Conservation (phyloP, 2,113 vertebrate genomes). For the Sisor rabdophorus region DNA sequence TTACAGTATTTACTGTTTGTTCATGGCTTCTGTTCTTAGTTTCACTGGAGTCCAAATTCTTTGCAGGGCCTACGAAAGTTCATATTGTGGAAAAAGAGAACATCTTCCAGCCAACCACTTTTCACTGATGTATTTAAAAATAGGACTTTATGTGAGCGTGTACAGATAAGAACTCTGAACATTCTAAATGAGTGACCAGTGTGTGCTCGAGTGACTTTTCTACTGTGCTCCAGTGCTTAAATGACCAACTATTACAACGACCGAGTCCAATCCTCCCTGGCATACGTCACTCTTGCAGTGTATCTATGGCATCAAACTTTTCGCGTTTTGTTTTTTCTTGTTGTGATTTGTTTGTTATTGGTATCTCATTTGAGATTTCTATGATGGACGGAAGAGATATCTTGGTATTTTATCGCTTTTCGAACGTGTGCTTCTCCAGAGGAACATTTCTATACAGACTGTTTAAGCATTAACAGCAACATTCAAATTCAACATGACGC, state of each 20-base stretch:
- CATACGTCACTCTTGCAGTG: constrained; percentile 36
- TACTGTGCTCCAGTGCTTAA: constrained; percentile 32
- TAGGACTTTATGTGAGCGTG: constrained; percentile 27
- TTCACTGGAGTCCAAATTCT: neutral
- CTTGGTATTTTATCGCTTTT: constrained; percentile 34
- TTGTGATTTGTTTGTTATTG: constrained; percentile 47
- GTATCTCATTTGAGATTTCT: constrained; percentile 48
- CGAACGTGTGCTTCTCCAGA: constrained; percentile 57
- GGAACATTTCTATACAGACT: constrained; percentile 67
- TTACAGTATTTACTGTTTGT: constrained; percentile 17
- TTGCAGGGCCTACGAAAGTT: constrained; percentile 3
- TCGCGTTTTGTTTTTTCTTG: constrained; percentile 40
- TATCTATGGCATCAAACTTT: constrained; percentile 32
- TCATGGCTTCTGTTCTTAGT: constrained; percentile 20
- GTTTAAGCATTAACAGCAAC: constrained; percentile 63
- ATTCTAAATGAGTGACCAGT: constrained; percentile 18
- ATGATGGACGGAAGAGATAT: constrained; percentile 40
- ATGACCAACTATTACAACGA: constrained; percentile 26
- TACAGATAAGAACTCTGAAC: constrained; percentile 40
- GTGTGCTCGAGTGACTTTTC: constrained; percentile 34
- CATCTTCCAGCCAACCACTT: constrained; percentile 9
- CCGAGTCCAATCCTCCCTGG: constrained; percentile 21
- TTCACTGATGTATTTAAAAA: constrained; percentile 17
- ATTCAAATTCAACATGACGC: constrained; percentile 48
- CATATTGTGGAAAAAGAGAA: constrained; percentile 23